Evolutionary conservation across 2,113 vertebrate genomes (phyloP).

Genomic region (Phrynosoma blainvillii): DNA sequence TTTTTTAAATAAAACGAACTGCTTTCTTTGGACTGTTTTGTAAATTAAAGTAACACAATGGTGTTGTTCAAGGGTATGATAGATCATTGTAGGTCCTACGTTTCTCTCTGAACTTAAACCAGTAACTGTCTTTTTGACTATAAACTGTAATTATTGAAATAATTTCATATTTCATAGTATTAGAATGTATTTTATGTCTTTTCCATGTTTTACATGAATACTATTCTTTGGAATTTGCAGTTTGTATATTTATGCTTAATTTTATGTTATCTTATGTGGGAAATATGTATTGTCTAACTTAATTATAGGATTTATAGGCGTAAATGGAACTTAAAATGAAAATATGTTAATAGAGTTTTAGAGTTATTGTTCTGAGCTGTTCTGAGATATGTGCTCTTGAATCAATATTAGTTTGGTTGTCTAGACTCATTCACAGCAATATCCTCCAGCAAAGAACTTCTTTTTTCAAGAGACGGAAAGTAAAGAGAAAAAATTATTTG

Average conservation of each 20-base stretch:
- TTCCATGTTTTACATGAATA: slow-evolving; percentile 24
- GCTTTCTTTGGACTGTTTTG: slow-evolving; percentile 41
- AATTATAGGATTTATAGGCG: slow-evolving; percentile 51
- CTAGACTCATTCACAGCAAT: slow-evolving; percentile 45
- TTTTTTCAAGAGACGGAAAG: slow-evolving; percentile 29
- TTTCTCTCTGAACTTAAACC: slow-evolving; percentile 55
- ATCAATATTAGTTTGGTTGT: slow-evolving; percentile 61
- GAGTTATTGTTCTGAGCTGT: slow-evolving; percentile 54
- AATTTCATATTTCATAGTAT: slow-evolving; percentile 21
- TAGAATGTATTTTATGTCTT: slow-evolving; percentile 39
- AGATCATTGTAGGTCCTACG: slow-evolving; percentile 28
- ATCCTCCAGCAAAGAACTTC: slow-evolving; percentile 56
- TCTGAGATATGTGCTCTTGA: slow-evolving; percentile 50
- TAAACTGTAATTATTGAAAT: slow-evolving; percentile 52
- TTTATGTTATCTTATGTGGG: slow-evolving; percentile 35
- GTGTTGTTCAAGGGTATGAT: slow-evolving; percentile 43
- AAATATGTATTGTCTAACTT: slow-evolving; percentile 56
- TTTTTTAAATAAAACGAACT: not conserved
- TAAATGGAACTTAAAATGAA: slow-evolving; percentile 51
- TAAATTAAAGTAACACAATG: slow-evolving; percentile 34
- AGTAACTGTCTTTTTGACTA: slow-evolving; percentile 53
- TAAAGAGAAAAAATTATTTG: slow-evolving; percentile 25
- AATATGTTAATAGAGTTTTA: slow-evolving; percentile 54
- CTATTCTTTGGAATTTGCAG: slow-evolving; percentile 22
- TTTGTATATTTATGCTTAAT: slow-evolving; percentile 50